These are phyloP conservation scores for Leptonema lineaticorne DNA, from an alignment of 1,140 invertebrate genomes.

Conservation along the genomic window DNA sequence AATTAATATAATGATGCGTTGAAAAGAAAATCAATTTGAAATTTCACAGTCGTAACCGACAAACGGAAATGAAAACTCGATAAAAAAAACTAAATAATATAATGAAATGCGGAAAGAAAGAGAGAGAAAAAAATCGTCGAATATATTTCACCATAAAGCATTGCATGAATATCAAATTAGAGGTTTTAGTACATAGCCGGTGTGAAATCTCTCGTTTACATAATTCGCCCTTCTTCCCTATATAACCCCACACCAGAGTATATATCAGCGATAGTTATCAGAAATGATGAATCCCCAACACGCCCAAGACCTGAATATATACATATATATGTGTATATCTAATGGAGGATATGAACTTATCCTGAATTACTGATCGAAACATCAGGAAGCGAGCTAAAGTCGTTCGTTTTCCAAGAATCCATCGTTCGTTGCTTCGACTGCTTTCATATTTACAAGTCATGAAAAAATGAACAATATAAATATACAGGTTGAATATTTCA, in stretches of 20 bases:
- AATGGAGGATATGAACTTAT: background rate
- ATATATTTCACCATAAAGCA: too few species aligned
- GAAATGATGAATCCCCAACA: slow-evolving; percentile 26
- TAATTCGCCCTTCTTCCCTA: slow-evolving; percentile 39
- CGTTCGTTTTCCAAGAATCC: slow-evolving; percentile 7
- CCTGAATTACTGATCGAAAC: slow-evolving; percentile 5
- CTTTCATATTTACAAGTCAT: background rate
- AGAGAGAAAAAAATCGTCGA: too few species aligned
- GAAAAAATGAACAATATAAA: background rate
- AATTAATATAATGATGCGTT: too few species aligned
- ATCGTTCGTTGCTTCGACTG: background rate
- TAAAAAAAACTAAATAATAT: too few species aligned
- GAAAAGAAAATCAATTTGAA: too few species aligned
- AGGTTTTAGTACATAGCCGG: slow-evolving; percentile 26
- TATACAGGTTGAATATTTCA: too few species aligned
- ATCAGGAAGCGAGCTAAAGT: slow-evolving; percentile 1
- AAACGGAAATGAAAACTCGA: too few species aligned
- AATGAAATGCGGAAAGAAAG: too few species aligned
- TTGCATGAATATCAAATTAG: slow-evolving; percentile 39
- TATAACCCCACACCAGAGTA: too few species aligned
- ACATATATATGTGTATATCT: background rate
- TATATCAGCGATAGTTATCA: slow-evolving; percentile 36
- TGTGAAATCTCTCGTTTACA: slow-evolving; percentile 39
- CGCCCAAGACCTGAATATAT: background rate
- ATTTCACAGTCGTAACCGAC: too few species aligned